phyloP scores from a whole-genome alignment of 2,888 invertebrate genomes.

The Opisthograptis luteolata region DNA sequence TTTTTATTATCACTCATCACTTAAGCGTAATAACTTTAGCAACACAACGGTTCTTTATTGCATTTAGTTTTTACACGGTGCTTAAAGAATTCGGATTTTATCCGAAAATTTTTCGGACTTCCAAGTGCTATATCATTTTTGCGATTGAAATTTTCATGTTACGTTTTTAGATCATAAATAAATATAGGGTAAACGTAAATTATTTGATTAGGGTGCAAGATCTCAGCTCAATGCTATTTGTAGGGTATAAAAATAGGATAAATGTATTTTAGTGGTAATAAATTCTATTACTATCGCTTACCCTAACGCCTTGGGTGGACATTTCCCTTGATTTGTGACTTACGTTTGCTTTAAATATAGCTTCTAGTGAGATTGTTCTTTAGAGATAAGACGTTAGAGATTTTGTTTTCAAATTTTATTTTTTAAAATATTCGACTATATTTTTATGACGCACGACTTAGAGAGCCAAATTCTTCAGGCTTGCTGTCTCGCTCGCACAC shows the following conservation, averaged over 20 bases:
- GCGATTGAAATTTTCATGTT: slow-evolving; percentile 30
- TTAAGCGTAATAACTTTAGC: background rate
- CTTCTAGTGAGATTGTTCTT: background rate
- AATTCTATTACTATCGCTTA: slow-evolving; percentile 75
- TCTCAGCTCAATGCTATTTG: slow-evolving; percentile 82
- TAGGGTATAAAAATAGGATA: slow-evolving; percentile 69
- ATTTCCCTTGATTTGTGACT: slow-evolving; percentile 41
- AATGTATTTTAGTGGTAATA: slow-evolving; percentile 64
- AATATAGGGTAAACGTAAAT: slow-evolving; percentile 37
- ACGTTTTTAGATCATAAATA: slow-evolving; percentile 21
- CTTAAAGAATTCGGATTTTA: slow-evolving; percentile 11
- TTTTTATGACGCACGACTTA: slow-evolving; percentile 9
- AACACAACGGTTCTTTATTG: slow-evolving; percentile 19
- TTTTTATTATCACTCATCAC: slow-evolving; percentile 1
- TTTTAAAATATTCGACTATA: slow-evolving; percentile 1
- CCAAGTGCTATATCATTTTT: slow-evolving; percentile 6
- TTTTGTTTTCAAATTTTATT: slow-evolving; percentile 22
- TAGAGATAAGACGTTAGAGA: slow-evolving; percentile 14
- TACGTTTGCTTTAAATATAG: slow-evolving; percentile 10
- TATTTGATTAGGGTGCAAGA: slow-evolving; percentile 64
- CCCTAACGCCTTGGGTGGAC: slow-evolving; percentile 65
- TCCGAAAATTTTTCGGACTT: background rate
- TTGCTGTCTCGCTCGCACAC: no score
- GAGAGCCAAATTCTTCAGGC: no score
- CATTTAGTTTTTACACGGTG: slow-evolving; percentile 29